phyloP scores from a whole-genome alignment of 2,113 vertebrate species.

The Oncorhynchus masou region DNA sequence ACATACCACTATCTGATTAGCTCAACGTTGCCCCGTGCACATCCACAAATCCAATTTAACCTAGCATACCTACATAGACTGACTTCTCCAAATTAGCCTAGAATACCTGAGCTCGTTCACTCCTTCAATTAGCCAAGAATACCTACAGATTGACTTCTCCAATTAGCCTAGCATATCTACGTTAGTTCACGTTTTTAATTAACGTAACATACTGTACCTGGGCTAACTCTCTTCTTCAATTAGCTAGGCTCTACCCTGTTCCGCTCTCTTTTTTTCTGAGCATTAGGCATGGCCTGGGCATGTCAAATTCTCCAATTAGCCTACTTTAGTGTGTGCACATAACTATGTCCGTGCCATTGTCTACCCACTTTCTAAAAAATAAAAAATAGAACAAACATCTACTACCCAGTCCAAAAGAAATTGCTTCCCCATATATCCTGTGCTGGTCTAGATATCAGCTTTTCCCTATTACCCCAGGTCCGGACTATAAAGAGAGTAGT shows the following conservation, averaged over 20 bases:
- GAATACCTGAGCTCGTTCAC: slow-evolving; percentile 22
- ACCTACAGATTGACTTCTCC: neutral
- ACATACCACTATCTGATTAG: slow-evolving; percentile 43
- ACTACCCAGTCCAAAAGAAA: no score
- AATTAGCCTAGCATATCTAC: slow-evolving; percentile 7
- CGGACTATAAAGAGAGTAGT: no score
- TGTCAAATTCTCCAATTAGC: no score
- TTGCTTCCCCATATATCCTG: no score
- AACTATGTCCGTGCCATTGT: no score
- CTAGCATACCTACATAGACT: slow-evolving; percentile 19
- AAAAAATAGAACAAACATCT: no score
- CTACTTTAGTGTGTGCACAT: no score
- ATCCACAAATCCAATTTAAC: slow-evolving; percentile 31
- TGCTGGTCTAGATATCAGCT: no score
- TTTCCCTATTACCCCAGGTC: no score
- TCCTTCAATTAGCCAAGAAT: slow-evolving; percentile 2
- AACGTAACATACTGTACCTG: slow-evolving; percentile 8
- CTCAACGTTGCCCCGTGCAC: slow-evolving; percentile 25
- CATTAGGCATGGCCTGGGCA: no score
- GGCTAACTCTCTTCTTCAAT: slow-evolving; percentile 19
- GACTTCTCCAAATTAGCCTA: slow-evolving; percentile 6
- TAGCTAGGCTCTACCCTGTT: neutral
- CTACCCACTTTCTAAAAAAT: no score
- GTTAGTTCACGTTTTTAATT: slow-evolving; percentile 19
- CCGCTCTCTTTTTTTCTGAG: neutral